Conservation (phyloP, 2,888 invertebrate species). For the Syrphus vitripennis region DNA sequence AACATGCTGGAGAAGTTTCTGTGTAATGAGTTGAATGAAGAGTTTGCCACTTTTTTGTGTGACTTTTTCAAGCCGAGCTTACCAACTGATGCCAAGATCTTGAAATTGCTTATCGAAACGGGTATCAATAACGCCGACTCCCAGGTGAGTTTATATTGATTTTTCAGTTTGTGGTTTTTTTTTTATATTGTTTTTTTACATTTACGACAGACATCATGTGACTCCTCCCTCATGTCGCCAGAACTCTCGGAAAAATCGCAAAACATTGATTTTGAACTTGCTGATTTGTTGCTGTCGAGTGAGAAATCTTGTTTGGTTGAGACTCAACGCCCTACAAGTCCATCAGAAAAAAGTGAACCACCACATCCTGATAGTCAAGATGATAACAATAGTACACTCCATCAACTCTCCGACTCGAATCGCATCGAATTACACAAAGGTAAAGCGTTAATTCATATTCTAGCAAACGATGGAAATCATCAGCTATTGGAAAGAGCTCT, state of each 20-base stretch:
- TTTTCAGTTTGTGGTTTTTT: background rate
- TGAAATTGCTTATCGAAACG: slow-evolving; percentile 88
- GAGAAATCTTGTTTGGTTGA: slow-evolving; percentile 80
- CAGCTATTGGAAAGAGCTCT: slow-evolving; percentile 85
- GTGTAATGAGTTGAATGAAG: slow-evolving; percentile 79
- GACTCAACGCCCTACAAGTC: slow-evolving; percentile 79
- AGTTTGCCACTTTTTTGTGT: slow-evolving; percentile 80
- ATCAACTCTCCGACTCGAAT: slow-evolving; percentile 80
- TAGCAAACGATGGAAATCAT: slow-evolving; percentile 89
- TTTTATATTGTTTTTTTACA: background rate
- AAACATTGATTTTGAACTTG: slow-evolving; percentile 81
- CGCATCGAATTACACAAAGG: slow-evolving; percentile 82
- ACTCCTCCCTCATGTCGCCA: slow-evolving; percentile 81
- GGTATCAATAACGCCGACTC: slow-evolving; percentile 84
- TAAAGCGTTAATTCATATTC: slow-evolving; percentile 88
- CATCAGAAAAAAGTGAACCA: slow-evolving; percentile 80
- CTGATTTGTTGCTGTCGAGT: slow-evolving; percentile 80
- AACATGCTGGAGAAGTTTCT: slow-evolving; percentile 80
- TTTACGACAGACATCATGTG: slow-evolving; percentile 77
- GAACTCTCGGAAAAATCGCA: slow-evolving; percentile 80
- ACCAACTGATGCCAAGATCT: slow-evolving; percentile 87
- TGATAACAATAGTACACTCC: slow-evolving; percentile 79
- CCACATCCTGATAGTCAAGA: slow-evolving; percentile 79
- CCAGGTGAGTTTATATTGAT: slow-evolving; percentile 72
- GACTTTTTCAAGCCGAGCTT: slow-evolving; percentile 84